Evolutionary conservation across 92 coral and sea anemone species (phyloP), one percentile per base, ranked within the genome.

Genomic region (Parazoanthus swiftii): DNA sequence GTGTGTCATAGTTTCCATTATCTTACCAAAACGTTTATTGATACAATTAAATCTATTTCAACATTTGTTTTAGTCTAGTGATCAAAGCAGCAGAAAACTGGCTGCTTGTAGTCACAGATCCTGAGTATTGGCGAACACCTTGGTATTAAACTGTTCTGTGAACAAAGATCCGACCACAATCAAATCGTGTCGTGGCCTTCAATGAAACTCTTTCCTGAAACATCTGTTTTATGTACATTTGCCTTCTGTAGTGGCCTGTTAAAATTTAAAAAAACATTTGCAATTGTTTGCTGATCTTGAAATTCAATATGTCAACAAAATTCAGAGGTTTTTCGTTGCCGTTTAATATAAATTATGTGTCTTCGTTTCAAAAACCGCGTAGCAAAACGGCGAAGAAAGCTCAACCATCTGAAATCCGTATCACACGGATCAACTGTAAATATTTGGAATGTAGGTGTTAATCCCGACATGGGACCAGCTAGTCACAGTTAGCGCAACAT

Each of bases 1-100:
- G 43, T 71, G 46, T 84, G 87, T 48, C 67, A 71, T 20, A 56
- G 44, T 25, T 84, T 84, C 29, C 79, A 68, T 70, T 42, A 84
- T 84, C 67, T 8, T 70, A 23, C 50, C 51, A 71, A 84, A 43
- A 8, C 44, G 87, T 84, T 84, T 71, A 46, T 26, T 48, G 78
- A 46, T 71, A 1, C 66, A 84, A 46, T 84, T 44, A 33, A 46
- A 42, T 46, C 36, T 82, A 39, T 82, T 82, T 82, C 76, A 26
- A 21, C 20, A 39, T 71, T 84, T 84, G 68, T 71, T 84, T 84
- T 71, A 36, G 48, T 71, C 71, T 72, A 70, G 68, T 84, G 1
- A 6, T n/a, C 59, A 70, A 42, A 48, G 67, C 14, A 44, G 23
- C 42, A 36, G 37, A 50, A 70, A 46, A 33, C 36, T 26, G 79